Conservation (phyloP, 2,113 vertebrate genomes). For the Caracal caracal region DNA sequence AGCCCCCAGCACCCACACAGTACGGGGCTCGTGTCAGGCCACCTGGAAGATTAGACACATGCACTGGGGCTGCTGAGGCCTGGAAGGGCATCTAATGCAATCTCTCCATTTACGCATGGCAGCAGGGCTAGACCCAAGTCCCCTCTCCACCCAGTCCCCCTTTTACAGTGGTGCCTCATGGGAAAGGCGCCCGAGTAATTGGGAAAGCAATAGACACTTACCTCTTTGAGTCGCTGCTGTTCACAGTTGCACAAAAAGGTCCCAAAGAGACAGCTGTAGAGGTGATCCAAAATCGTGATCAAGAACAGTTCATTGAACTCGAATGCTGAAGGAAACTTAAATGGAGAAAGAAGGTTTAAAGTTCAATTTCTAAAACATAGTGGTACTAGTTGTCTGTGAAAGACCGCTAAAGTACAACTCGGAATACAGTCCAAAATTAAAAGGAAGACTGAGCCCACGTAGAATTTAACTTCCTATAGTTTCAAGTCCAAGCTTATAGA, state of each 20-base stretch:
- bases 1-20: not conserved
- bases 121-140: not conserved
- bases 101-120: not conserved
- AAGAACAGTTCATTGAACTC: slow-evolving; percentile 98
- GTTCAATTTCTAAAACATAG: slow-evolving; percentile 47
- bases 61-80: not conserved
- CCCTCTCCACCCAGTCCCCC: not conserved
- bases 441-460: not conserved
- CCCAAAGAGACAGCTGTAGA: slow-evolving; percentile 98
- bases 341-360: slow-evolving; percentile 57
- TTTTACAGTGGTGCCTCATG: not conserved
- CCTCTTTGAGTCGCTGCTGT: slow-evolving; percentile 92
- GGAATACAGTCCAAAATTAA: not conserved
- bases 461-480: not conserved
- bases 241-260: slow-evolving; percentile 97
- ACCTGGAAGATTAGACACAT: not conserved
- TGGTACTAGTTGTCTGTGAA: not conserved
- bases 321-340: slow-evolving; percentile 96
- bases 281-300: slow-evolving; percentile 96
- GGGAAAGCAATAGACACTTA: slow-evolving; percentile 68
- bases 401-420: not conserved
- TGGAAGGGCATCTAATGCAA: not conserved
- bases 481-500: not conserved
- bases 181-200: not conserved
- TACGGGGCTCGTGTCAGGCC: not conserved